Evolutionary conservation across 1,140 invertebrate species (phyloP), one percentile per base, ranked within the genome.

Genomic region (Scylla paramamosain): DNA sequence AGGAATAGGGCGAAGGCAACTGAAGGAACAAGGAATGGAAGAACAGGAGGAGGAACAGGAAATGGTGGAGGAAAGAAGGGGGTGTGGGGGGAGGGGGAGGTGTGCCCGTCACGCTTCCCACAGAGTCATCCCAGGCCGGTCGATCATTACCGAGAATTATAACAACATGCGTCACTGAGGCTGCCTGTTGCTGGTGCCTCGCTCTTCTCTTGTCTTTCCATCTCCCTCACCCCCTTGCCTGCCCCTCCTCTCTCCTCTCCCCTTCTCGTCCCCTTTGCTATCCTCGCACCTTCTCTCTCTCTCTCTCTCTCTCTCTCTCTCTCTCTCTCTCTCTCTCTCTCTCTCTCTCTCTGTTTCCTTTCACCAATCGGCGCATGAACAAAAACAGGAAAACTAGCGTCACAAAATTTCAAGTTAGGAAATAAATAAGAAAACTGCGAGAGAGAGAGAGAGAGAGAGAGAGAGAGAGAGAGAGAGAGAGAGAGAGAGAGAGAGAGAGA

Each of bases 141-240:
- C 67, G 67, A 77, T 77, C 25, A 77, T 77, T 77, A n/a, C 67
- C 67, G n/a, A 77, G 67, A 77, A 77, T n/a, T n/a, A 77, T 25
- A 77, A 77, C 25, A n/a, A 77, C 67, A n/a, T n/a, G 25, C 20
- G 67, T 77, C 67, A 77, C 67, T 77, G 67, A n/a, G n/a, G 25
- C 8, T 77, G 67, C 25, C 67, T 77, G 20, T 7, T 20, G 12
- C 52, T n/a, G 6, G 20, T 77, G 25, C 67, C 67, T 77, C 67
- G 12, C 6, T 77, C 25, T n/a, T n/a, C 67, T n/a, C 67, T 77
- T 77, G 12, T 77, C 12, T 77, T 77, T 77, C 67, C 25, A n/a
- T 20, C 67, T 77, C n/a, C 67, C 8, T 77, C 25, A 0, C n/a
- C 8, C 25, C 67, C n/a, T 77, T 8, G 0, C n/a, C n/a, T 8